Conservation (phyloP, 2,113 vertebrate species). For the Nothocercus nigrocapillus region DNA sequence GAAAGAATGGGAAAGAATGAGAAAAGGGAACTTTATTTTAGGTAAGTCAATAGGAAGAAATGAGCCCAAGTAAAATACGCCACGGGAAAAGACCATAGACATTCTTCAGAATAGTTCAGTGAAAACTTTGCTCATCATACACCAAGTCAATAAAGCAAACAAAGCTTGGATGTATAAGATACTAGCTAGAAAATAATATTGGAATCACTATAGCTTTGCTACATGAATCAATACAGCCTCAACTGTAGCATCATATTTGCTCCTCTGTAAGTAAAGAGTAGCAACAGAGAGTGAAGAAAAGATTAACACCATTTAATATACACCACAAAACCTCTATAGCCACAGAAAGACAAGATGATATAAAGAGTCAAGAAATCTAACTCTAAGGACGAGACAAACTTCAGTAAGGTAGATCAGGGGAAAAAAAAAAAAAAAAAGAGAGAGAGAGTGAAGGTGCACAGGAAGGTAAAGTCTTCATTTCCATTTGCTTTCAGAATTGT, state of each 20-base stretch:
- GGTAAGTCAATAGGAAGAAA: background rate
- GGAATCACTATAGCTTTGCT: background rate
- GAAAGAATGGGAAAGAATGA: background rate
- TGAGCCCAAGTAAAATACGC: background rate
- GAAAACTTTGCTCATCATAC: background rate
- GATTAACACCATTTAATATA: background rate
- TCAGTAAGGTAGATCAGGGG: background rate
- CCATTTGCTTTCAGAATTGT: background rate
- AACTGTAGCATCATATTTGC: background rate
- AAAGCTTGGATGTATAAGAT: background rate
- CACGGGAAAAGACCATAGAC: background rate
- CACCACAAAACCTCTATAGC: background rate
- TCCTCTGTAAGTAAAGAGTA: background rate
- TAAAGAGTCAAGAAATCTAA: background rate
- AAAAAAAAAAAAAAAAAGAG: background rate
- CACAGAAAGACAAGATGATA: background rate
- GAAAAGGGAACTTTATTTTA: background rate
- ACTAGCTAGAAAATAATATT: background rate
- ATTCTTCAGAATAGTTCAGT: background rate
- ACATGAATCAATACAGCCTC: background rate
- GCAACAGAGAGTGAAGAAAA: background rate
- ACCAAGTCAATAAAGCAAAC: background rate
- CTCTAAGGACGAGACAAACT: background rate
- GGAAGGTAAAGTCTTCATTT: background rate
- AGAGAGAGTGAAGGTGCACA: accelerated